phyloP scores from a whole-genome alignment of 2,888 invertebrate genomes.

The Callimorpha dominula region DNA sequence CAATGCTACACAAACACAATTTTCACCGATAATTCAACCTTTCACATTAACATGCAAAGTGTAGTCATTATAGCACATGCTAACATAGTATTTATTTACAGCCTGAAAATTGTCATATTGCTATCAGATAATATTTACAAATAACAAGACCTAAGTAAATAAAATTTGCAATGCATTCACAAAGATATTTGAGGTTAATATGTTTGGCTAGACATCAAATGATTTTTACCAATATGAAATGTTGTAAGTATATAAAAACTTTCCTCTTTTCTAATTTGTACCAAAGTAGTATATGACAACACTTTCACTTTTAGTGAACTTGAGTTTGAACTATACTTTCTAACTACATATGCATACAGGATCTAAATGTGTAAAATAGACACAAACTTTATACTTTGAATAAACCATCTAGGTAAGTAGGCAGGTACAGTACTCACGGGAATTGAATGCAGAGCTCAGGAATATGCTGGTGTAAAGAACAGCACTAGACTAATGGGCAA shows the following conservation, averaged over 20 bases:
- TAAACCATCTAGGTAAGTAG: neutral
- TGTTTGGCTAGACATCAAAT: conserved; percentile 46
- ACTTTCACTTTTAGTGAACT: conserved; percentile 50
- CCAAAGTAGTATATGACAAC: conserved; percentile 18
- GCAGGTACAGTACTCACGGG: neutral
- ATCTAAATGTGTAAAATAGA: conserved; percentile 22
- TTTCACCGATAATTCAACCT: neutral
- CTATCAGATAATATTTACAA: neutral
- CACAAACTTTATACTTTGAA: neutral
- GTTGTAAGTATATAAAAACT: conserved; percentile 32
- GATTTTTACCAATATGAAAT: conserved; percentile 27
- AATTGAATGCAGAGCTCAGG: no score
- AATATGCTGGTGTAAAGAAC: no score
- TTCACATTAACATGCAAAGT: neutral
- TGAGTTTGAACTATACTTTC: conserved; percentile 47
- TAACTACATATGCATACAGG: conserved; percentile 35
- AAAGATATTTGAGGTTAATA: conserved; percentile 33
- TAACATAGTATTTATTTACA: neutral
- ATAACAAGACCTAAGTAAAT: neutral
- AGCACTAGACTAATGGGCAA: no score
- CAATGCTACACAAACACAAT: no score
- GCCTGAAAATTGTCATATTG: no score
- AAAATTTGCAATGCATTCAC: no score
- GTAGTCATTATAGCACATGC: neutral
- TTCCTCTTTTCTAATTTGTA: conserved; percentile 23